Evolutionary conservation across 2,797 vertebrate species (phyloP), one percentile per base, ranked within the genome.

Genomic region (Falco novaeseelandiae): DNA sequence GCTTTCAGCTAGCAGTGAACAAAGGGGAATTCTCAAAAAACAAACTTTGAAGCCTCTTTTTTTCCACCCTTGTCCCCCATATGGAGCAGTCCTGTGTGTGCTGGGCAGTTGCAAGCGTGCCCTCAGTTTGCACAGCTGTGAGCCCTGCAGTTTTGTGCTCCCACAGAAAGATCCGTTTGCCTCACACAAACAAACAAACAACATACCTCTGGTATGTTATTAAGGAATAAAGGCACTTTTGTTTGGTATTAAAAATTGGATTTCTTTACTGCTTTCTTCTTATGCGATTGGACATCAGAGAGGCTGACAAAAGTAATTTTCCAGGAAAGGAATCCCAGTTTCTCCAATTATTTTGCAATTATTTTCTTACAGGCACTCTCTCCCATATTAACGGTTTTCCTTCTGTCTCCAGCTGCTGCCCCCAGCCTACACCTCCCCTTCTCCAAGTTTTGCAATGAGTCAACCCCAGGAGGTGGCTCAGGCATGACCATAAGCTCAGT

Each of bases 61-160:
- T 67, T 77, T 3, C 55, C 48, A 46, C 4, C 5, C 23, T 59
- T 72, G 34, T 9, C 22, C 22, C 48, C 57, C 3, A 2, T 15
- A 52, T 0, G 2, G 78, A 62, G 74, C 58, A 70, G 55, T 23
- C 58, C 32, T 66, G 38, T 8, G 1, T 27, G 23, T 51, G 61
- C 57, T 49, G 57, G 52, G 87, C 69, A 57, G 49, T 61, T 57
- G 72, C 40, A 85, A 84, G 34, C 1, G 1, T 34, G 44, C 34
- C 34, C 72, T 90, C 14, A 32, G 1, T 93, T 94, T 83, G 79
- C 77, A 88, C 89, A 96, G 95, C 95, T 95, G 96, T 14, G 66
- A 79, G 77, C 22, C 49, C 57, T 69, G 61, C 52, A 63, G 46
- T 44, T 83, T 23, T 48, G 20, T 27, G 54, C 69, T 88, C 46